phyloP scores from a whole-genome alignment of 2,113 vertebrate species.

The Triplophysa tibetana region DNA sequence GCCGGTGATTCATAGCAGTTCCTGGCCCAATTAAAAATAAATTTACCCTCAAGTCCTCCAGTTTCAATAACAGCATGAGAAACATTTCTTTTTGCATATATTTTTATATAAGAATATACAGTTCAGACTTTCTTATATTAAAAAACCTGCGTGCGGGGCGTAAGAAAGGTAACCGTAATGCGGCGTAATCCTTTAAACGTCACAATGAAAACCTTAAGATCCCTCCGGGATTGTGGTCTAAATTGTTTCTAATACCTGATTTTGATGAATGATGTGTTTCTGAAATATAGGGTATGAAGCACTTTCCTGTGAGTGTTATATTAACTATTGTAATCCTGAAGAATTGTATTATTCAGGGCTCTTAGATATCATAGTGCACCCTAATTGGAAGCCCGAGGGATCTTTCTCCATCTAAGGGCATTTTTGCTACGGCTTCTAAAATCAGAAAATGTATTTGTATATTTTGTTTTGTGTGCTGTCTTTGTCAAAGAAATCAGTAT shows the following conservation, averaged over 20 bases:
- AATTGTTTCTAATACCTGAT: constrained; percentile 5
- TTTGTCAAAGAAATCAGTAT: no score
- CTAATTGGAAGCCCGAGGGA: no score
- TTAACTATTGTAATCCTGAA: constrained; percentile 30
- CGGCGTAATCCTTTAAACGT: background rate
- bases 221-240: background rate
- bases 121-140: background rate
- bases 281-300: background rate
- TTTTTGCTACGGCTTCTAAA: no score
- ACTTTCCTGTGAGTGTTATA: background rate
- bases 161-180: background rate
- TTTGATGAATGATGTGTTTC: constrained; percentile 21
- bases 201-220: background rate
- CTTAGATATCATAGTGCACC: no score
- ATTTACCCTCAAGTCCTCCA: background rate
- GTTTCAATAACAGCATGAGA: background rate
- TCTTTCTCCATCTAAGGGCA: no score
- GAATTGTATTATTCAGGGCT: background rate
- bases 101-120: background rate
- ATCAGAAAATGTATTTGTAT: no score
- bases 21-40: constrained; percentile 33
- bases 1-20: constrained; percentile 7
- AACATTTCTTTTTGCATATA: background rate
- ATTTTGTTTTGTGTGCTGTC: no score
- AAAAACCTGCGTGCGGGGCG: background rate